A percentile compares a stretch with the other conserved stretches of the same genome.
Conservation (phyloP, 1,140 invertebrate genomes). For the Plodia interpunctella region DNA sequence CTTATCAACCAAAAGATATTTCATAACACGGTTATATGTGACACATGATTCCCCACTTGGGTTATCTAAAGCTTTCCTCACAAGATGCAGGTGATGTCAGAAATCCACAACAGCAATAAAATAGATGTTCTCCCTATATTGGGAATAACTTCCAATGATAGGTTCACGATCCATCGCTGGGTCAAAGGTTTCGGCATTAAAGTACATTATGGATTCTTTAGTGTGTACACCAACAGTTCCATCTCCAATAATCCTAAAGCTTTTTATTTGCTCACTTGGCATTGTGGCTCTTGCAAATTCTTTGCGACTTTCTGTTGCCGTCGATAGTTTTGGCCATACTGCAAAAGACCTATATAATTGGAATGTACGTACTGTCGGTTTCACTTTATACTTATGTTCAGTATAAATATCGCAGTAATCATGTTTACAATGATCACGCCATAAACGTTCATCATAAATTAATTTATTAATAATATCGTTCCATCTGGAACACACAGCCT, state of each 20-base stretch:
- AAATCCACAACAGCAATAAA: not conserved
- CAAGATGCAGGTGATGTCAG: not conserved
- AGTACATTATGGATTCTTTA: not conserved
- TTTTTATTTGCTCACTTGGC: not conserved
- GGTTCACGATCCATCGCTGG: not conserved
- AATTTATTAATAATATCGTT: not conserved
- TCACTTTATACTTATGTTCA: not conserved
- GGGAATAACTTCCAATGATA: not conserved
- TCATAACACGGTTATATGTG: not conserved
- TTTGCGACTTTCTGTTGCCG: not conserved
- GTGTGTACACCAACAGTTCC: not conserved
- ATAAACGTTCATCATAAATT: not conserved
- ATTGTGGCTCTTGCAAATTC: not conserved
- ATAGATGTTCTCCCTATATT: not conserved
- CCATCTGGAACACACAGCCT: not conserved
- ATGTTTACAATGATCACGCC: not conserved
- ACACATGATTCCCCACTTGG: not conserved
- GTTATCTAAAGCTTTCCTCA: not conserved
- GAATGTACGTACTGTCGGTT: not conserved
- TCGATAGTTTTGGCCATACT: not conserved
- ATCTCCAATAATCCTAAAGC: not conserved
- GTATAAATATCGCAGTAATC: not conserved
- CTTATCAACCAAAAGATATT: not conserved
- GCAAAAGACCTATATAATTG: not conserved
- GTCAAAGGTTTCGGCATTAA: not conserved